These are phyloP conservation scores for Apodemia mormo DNA, from an alignment of 2,888 invertebrate genomes.

Conservation along the genomic window DNA sequence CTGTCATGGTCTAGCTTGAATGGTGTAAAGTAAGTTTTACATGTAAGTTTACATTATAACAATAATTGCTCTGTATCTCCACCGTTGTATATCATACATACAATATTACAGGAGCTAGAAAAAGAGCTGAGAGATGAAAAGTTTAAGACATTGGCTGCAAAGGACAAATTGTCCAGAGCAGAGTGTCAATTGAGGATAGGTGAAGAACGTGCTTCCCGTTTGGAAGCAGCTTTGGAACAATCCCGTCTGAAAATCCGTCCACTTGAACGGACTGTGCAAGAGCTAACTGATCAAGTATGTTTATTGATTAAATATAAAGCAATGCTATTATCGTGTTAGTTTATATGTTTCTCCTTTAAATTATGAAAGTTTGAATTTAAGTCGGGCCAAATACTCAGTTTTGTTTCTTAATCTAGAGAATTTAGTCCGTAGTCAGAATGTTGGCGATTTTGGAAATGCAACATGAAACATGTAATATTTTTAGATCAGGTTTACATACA, in stretches of 20 bases:
- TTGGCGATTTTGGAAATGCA: too few relatives aligned
- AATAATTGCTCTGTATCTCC: too few relatives aligned
- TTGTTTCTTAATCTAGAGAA: too few relatives aligned
- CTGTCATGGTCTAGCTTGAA: too few relatives aligned
- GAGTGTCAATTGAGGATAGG: constrained; percentile 59
- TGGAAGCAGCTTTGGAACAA: constrained; percentile 58
- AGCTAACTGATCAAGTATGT: constrained; percentile 59
- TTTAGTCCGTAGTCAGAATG: too few relatives aligned
- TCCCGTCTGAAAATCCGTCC: constrained; percentile 47
- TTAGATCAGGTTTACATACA: too few relatives aligned
- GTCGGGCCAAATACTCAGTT: too few relatives aligned
- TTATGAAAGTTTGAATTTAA: too few relatives aligned
- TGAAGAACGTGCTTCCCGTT: constrained; percentile 49
- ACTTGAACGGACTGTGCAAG: constrained; percentile 57
- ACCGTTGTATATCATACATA: too few relatives aligned
- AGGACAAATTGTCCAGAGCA: constrained; percentile 52
- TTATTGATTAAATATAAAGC: not conserved
- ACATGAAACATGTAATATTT: too few relatives aligned
- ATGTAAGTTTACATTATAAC: not conserved
- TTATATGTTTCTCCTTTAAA: too few relatives aligned
- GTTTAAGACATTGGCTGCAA: constrained; percentile 48
- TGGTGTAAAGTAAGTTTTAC: not conserved
- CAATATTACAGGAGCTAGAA: constrained; percentile 56
- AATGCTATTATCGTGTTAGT: not conserved
- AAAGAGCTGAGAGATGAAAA: constrained; percentile 65